These are phyloP conservation scores for Aspidapion aeneum DNA, from an alignment of 2,888 invertebrate species.

Conservation along the genomic window DNA sequence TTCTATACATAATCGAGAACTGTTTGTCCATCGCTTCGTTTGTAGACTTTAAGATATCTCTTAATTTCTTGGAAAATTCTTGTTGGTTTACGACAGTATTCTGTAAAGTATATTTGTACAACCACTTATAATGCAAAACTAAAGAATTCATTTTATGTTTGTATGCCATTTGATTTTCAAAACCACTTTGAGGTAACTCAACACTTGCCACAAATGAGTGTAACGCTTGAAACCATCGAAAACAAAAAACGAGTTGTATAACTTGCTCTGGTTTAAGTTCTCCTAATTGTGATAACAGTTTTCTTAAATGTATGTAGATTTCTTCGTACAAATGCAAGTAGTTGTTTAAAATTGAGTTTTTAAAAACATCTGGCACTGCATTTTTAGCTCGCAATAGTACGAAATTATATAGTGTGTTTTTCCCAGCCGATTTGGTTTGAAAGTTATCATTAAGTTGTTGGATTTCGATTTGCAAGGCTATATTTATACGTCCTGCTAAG, in stretches of 20 bases:
- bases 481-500: constrained; percentile 25
- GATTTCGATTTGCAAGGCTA: constrained; percentile 24
- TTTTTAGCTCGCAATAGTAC: constrained; percentile 45
- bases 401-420: constrained; percentile 51
- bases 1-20: constrained; percentile 39
- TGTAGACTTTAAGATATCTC: constrained; percentile 32
- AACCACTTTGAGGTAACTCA: constrained; percentile 5
- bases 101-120: constrained; percentile 59
- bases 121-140: constrained; percentile 71
- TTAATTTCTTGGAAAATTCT: constrained; percentile 23
- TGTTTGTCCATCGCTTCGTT: constrained; percentile 36
- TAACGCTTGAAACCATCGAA: constrained; percentile 23
- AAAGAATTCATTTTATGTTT: constrained; percentile 37
- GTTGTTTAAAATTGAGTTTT: constrained; percentile 54
- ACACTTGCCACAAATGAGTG: constrained; percentile 20
- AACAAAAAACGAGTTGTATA: background rate
- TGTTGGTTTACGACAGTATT: constrained; percentile 17
- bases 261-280: background rate
- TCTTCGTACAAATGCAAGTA: constrained; percentile 51
- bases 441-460: constrained; percentile 19
- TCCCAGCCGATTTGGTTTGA: constrained; percentile 12
- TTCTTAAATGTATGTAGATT: constrained; percentile 49
- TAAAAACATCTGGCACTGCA: constrained; percentile 49
- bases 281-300: background rate
- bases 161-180: constrained; percentile 5